Base-by-base conservation (phyloP, 2,797 vertebrate species). In the Anas capensis region DNA sequence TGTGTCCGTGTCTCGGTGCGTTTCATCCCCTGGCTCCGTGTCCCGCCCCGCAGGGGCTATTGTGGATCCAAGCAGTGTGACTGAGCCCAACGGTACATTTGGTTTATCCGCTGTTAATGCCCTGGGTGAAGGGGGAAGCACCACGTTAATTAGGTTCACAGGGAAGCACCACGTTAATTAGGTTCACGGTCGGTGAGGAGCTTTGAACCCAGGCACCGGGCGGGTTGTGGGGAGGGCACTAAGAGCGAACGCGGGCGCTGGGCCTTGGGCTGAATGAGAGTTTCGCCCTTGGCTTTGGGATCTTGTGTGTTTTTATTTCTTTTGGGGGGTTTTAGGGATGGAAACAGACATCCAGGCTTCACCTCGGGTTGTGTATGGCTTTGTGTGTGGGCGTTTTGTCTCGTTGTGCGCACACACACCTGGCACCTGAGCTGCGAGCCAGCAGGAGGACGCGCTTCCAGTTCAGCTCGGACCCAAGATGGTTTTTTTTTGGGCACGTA, bases 281-380 rank as follows among this genome's bases (percentile, higher is more conserved):
- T 86, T 88, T 64, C 82, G 23, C 53, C 0, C 0, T n/a, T 78
- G 82, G 85, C 94, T 95, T 81, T 88, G 79, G 89, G 82, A 66
- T 73, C 31, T 38, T 49, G 54, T 0, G 1, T 80, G 68, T 71
- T 96, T 92, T 77, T 58, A 56, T 92, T 91, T 91, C 85, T 91
- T 90, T 83, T 94, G 91, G 83, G 94, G 94, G 94, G 57, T 86
- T 95, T 94, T 42, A 58, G 65, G 57, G 83, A 90, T 81, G 80
- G 73, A 95, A 95, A 95, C 94, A 93, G 78, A 69, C 80, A 79
- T 33, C 88, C 84, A 71, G 76, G 79, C 80, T 92, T 93, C 94
- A 91, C 89, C 94, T 93, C 88, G 80, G 49, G 2, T 13, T 53
- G 58, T 42, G n/a, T 49, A 76, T n/a, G 16, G 46, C 56, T 88